Base-by-base conservation (phyloP, 2,888 invertebrate genomes). In the Sinodicranocentrus sp. region DNA sequence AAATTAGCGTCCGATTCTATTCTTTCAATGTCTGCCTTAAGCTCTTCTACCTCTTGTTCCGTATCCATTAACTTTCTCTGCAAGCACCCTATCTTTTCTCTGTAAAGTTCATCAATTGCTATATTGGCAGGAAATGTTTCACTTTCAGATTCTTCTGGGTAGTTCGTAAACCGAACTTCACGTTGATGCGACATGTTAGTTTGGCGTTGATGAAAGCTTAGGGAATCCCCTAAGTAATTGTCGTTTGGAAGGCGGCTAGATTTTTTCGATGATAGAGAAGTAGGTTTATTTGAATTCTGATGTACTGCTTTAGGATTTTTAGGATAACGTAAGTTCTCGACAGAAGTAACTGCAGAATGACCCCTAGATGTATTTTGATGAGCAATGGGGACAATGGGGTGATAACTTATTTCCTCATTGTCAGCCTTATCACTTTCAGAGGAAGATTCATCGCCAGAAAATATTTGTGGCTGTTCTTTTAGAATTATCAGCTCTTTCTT, bases 1-100 rank as follows among this genome's bases (percentile, higher is more conserved):
- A 86, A 87, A 13, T 77, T 84, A 23, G 84, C 85, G 17, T 88
- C 87, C 5, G 87, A 87, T 70, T 88, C 87, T 8, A 88, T 82
- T 43, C 87, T 70, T 25, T 85, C 82, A 8, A 88, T 67, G 57
- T 88, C 87, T 28, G 72, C 61, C 17, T 80, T 85, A 6, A 88
- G 63, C 3, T 84, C 80, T 63, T 85, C 85, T 3, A 86, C 75
- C 44, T 84, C 84, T 26, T 84, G 67, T 63, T 87, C 85, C n/a
- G 88, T 87, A 0, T 87, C 76, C 63, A 84, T 71, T 2, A 88
- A 39, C 63, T 87, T 84, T 44, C 84, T 59, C 43, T 88, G 86
- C 13, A 88, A 33, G 13, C 26, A n/a, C 0, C 54, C 48, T 13
- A 84, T 63, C 25, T 75, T 84, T 26, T 63, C 54, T 26, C 54